phyloP scores from a whole-genome alignment of 2,797 vertebrate genomes.

The Pogoniulus pusillus region DNA sequence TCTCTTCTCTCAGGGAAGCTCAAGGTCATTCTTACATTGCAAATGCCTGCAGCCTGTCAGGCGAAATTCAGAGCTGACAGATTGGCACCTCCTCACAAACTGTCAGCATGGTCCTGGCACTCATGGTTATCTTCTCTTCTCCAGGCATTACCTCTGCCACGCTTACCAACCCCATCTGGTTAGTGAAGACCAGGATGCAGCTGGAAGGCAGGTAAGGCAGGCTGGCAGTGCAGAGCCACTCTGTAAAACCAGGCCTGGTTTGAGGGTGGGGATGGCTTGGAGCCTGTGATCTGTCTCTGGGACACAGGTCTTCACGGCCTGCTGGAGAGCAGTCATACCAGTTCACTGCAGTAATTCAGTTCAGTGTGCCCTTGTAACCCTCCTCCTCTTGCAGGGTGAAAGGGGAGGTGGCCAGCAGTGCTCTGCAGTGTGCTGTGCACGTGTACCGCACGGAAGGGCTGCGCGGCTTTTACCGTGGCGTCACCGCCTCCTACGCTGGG shows the following conservation, averaged over 20 bases:
- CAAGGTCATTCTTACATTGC: slow-evolving; percentile 16
- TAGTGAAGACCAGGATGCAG: slow-evolving; percentile 75
- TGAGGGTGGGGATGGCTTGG: not conserved
- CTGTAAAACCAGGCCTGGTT: accelerated
- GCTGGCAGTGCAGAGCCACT: not conserved
- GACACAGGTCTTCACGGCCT: not conserved
- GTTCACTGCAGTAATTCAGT: not conserved
- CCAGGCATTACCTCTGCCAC: slow-evolving; percentile 58
- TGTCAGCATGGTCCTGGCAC: not conserved
- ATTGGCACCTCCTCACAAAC: not conserved
- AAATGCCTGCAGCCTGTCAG: not conserved
- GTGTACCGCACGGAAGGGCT: slow-evolving; percentile 67
- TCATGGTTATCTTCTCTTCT: not conserved
- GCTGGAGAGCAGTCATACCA: not conserved
- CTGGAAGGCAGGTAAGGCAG: slow-evolving; percentile 65
- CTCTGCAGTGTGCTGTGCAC: slow-evolving; percentile 50
- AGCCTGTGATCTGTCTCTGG: not conserved
- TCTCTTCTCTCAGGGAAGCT: not conserved
- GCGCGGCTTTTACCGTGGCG: slow-evolving; percentile 69
- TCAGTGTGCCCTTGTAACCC: not conserved
- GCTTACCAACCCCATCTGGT: slow-evolving; percentile 69
- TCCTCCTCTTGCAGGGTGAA: slow-evolving; percentile 24
- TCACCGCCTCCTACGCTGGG: slow-evolving; percentile 71
- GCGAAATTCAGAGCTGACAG: not conserved
- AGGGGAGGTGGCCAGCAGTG: not conserved